phyloP scores from a whole-genome alignment of 2,888 invertebrate species.

The Eustalomyia histrio region DNA sequence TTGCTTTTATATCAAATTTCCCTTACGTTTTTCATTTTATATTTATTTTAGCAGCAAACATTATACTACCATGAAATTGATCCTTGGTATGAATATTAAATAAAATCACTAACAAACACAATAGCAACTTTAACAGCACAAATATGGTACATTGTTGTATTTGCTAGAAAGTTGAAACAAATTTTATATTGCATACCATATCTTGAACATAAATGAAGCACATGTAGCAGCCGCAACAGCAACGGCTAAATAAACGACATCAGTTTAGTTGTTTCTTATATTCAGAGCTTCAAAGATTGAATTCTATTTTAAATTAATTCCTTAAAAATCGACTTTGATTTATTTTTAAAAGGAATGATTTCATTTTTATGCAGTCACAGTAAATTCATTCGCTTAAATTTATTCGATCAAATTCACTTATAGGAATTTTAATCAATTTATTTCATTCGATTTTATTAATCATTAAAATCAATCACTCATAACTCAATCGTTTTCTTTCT shows the following conservation, averaged over 20 bases:
- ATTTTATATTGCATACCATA: conserved; percentile 28
- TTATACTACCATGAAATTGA: conserved; percentile 71
- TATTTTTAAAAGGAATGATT: too few species aligned
- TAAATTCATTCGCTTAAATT: too few species aligned
- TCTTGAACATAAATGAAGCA: not conserved
- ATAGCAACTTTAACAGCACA: not conserved
- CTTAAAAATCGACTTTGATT: too few species aligned
- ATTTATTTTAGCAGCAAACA: conserved; percentile 32
- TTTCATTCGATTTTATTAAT: too few species aligned
- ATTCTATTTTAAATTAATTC: too few species aligned
- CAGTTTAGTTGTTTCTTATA: conserved; percentile 34
- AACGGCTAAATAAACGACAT: conserved; percentile 39
- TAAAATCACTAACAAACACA: conserved; percentile 8
- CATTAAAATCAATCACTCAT: too few species aligned
- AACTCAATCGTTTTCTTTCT: too few species aligned
- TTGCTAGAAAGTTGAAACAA: conserved; percentile 10
- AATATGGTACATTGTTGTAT: conserved; percentile 11
- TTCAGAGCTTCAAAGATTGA: too few species aligned
- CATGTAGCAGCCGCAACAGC: not conserved
- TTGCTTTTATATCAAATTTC: too few species aligned
- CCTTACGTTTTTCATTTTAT: not conserved
- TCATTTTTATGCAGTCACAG: too few species aligned
- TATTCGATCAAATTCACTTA: too few species aligned
- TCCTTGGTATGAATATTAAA: conserved; percentile 78
- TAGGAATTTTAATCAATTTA: too few species aligned